phyloP scores from a whole-genome alignment of 1,140 invertebrate species.

The Calephelis virginiensis region DNA sequence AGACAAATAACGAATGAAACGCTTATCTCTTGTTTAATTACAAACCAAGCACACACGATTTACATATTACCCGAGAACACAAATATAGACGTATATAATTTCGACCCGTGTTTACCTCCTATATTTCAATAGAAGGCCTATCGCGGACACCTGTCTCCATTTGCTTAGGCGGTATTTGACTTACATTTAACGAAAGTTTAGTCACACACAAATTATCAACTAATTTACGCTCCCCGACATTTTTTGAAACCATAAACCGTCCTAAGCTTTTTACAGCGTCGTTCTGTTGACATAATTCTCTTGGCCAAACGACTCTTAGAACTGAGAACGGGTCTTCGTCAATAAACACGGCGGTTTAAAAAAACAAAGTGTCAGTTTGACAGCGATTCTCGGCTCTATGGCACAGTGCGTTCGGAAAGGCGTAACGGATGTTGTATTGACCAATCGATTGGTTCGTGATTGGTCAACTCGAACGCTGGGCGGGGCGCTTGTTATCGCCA shows the following conservation, averaged over 20 bases:
- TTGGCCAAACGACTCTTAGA: constrained; percentile 40
- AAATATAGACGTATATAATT: constrained; percentile 39
- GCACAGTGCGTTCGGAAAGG: constrained; percentile 42
- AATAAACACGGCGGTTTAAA: constrained; percentile 36
- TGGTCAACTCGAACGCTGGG: constrained; percentile 54
- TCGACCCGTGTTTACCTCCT: constrained; percentile 43
- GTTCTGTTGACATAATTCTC: constrained; percentile 44
- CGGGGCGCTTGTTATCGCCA: constrained; percentile 57
- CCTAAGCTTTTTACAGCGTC: constrained; percentile 63
- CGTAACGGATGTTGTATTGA: constrained; percentile 53
- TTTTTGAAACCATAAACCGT: constrained; percentile 57
- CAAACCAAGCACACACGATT: constrained; percentile 64
- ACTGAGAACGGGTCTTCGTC: constrained; percentile 42
- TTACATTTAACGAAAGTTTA: constrained; percentile 74
- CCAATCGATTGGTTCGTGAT: constrained; percentile 62
- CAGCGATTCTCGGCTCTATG: constrained; percentile 28
- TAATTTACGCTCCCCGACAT: constrained; percentile 69
- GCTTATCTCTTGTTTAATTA: constrained; percentile 74
- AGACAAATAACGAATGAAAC: constrained; percentile 57
- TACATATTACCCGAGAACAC: constrained; percentile 54
- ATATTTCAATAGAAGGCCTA: constrained; percentile 66
- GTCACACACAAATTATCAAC: constrained; percentile 75
- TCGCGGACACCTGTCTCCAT: constrained; percentile 73
- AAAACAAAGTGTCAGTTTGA: constrained; percentile 29
- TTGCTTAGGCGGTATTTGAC: constrained; percentile 71